Evolutionary conservation across 2,888 invertebrate species (phyloP).

Genomic region (Caenorhabditis uteleia): DNA sequence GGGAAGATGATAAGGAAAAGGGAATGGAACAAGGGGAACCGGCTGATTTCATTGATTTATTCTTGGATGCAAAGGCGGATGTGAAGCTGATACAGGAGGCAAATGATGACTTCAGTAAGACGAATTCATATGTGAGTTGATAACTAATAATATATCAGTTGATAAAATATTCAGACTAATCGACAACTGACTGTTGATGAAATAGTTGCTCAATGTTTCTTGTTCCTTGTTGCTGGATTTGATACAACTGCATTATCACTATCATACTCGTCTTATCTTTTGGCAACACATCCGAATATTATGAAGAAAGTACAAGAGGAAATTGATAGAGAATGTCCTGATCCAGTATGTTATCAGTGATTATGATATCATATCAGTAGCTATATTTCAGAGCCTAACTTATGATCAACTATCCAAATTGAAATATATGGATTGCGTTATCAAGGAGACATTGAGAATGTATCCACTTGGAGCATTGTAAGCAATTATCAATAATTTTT

Average conservation of each 20-base stretch:
- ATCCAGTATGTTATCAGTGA: slow-evolving; percentile 2
- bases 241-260: slow-evolving; percentile 73
- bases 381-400: slow-evolving; percentile 5
- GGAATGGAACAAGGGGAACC: slow-evolving; percentile 26
- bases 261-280: slow-evolving; percentile 71
- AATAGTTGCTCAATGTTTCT: slow-evolving; percentile 70
- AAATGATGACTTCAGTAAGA: not conserved
- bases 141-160: slow-evolving; percentile 48
- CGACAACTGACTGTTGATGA: slow-evolving; percentile 52
- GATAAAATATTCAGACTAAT: slow-evolving; percentile 13
- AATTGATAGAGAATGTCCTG: slow-evolving; percentile 23
- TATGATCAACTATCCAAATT: slow-evolving; percentile 36
- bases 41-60: slow-evolving; percentile 56
- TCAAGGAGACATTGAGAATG: slow-evolving; percentile 47
- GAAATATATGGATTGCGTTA: slow-evolving; percentile 47
- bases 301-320: slow-evolving; percentile 38
- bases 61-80: slow-evolving; percentile 50
- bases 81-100: slow-evolving; percentile 9
- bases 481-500: slow-evolving; percentile 5
- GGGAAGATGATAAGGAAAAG: slow-evolving; percentile 4
- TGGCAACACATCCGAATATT: slow-evolving; percentile 70
- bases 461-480: slow-evolving; percentile 45
- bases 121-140: slow-evolving; percentile 46
- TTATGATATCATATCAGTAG: not conserved
- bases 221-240: slow-evolving; percentile 73